Base-by-base conservation (phyloP, 1,140 invertebrate genomes). In the Chelonus insularis region DNA sequence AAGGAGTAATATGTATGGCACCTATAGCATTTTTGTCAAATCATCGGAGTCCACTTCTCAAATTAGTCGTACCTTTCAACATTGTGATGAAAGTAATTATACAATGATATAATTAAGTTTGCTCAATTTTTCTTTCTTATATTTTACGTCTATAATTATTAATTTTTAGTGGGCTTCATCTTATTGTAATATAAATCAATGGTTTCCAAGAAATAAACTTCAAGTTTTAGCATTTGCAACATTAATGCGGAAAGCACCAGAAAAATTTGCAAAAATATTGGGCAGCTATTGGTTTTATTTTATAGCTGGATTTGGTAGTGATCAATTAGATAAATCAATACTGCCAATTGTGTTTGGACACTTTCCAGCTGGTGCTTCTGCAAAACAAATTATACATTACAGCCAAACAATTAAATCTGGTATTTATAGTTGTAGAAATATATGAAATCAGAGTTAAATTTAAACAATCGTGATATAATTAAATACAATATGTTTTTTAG, bases 351-450 rank as follows among this genome's bases (percentile, higher is more conserved):
- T 89, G 65, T 74, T 88, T 21, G 81, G 83, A 9, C 89, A 92
- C 67, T 87, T 87, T 61, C 91, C 91, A 0, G 87, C 89, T 18
- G 90, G 91, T 1, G 86, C 89, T 1, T 92, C 90, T 0, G 82
- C 84, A 0, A 84, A 86, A 62, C 90, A 89, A 65, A 76, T 93
- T 4, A 79, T 87, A 23, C 83, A 87, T 66, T 88, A 83, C 60
- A 79, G 84, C 1, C 87, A 88, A 69, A 80, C 74, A 20, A 80
- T 84, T 67, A 56, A 68, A 18, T 72, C 76, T 41, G 73, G 78
- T 82, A 65, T 67, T n/a, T 62, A 55, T n/a, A 48, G 47, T 54
- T n/a, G 14, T 34, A 39, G 9, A 16, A 45, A 9, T 54, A 47
- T 23, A 14, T 12, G n/a, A n/a, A n/a, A n/a, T n/a, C n/a, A n/a